Percentiles rank a stretch among this genome's conserved stretches.
Conservation (phyloP, 2,888 invertebrate genomes). For the Apotomis turbidana region DNA sequence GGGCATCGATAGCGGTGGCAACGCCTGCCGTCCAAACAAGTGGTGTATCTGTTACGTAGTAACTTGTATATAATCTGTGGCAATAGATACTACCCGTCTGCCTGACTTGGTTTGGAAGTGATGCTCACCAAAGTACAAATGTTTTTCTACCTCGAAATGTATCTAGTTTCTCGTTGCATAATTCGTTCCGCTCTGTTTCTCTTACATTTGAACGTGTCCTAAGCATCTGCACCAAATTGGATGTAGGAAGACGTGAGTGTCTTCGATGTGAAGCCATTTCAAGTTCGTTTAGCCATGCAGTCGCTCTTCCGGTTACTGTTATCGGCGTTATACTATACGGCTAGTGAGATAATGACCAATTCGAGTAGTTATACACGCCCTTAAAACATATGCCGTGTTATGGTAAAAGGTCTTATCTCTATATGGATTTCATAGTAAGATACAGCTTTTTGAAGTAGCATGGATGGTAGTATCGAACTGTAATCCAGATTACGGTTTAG, state of each 20-base stretch:
- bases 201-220: conserved; percentile 5
- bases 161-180: conserved; percentile 24
- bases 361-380: conserved; percentile 6
- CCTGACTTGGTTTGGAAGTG: too few relatives aligned
- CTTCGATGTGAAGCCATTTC: neutral
- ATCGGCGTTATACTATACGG: conserved; percentile 4
- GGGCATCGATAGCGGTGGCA: too few relatives aligned
- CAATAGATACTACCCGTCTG: too few relatives aligned
- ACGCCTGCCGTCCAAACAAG: too few relatives aligned
- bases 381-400: neutral
- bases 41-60: too few relatives aligned
- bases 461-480: too few relatives aligned
- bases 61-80: too few relatives aligned
- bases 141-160: conserved; percentile 26
- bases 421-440: too few relatives aligned
- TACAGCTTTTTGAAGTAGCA: neutral
- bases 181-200: conserved; percentile 37
- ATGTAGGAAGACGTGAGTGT: conserved; percentile 12
- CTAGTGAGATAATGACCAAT: conserved; percentile 20
- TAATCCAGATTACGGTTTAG: too few relatives aligned
- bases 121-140: conserved; percentile 3
- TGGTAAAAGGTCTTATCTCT: too few relatives aligned
- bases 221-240: conserved; percentile 18
- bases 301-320: conserved; percentile 16
- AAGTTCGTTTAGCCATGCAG: conserved; percentile 6